These are phyloP conservation scores for Alces alces DNA, from an alignment of 2,113 vertebrate species.

Conservation along the genomic window DNA sequence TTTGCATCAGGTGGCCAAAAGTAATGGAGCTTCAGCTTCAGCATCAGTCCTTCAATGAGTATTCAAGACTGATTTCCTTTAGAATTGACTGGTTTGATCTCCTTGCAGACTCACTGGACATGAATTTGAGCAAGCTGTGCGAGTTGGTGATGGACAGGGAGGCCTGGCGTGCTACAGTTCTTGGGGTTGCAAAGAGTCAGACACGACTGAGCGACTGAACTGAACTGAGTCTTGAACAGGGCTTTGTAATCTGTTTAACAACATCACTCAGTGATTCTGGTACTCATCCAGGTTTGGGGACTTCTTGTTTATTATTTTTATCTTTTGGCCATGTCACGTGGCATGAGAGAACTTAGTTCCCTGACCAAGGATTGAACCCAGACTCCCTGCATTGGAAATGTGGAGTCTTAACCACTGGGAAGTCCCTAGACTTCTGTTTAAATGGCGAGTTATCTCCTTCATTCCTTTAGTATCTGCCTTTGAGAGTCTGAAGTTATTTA, in stretches of 20 bases:
- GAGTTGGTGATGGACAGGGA: not conserved
- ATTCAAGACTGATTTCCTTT: not conserved
- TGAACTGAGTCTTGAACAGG: not conserved
- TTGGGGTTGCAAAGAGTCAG: not conserved
- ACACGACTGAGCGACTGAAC: not conserved
- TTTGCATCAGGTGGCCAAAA: not conserved
- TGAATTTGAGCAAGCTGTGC: not conserved
- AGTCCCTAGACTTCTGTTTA: not conserved
- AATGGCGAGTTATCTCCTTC: not conserved
- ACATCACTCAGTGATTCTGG: not conserved
- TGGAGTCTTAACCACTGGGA: not conserved
- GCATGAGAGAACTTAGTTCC: not conserved
- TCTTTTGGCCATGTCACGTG: not conserved
- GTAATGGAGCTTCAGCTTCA: not conserved
- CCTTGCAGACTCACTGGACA: not conserved
- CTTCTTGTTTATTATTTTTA: not conserved
- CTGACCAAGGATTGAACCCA: not conserved
- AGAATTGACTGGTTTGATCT: not conserved
- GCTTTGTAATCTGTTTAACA: not conserved
- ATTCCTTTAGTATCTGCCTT: not conserved
- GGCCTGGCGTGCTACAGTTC: not conserved
- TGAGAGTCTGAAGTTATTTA: not conserved
- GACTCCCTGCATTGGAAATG: not conserved
- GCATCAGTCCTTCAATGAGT: not conserved
- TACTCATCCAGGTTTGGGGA: not conserved